Percentiles rank a stretch among this genome's conserved stretches.
phyloP scores from a whole-genome alignment of 2,888 invertebrate species.

The Coenonympha glycerion region DNA sequence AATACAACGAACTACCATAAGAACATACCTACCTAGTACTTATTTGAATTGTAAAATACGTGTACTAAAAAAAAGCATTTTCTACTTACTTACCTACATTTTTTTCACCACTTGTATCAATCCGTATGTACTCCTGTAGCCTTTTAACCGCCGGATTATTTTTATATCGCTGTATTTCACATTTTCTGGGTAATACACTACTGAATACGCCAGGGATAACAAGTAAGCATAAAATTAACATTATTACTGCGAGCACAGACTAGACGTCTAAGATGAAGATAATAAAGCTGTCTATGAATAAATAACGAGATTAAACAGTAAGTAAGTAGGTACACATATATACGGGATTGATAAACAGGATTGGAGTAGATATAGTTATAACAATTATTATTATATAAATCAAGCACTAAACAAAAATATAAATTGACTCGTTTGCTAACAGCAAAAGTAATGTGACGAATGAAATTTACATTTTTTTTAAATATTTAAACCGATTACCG shows the following conservation, averaged over 20 bases:
- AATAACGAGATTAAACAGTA: neutral
- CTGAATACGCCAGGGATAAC: neutral
- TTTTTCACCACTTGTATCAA: conserved; percentile 45
- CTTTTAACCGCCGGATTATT: conserved; percentile 39
- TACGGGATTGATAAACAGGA: too few species aligned
- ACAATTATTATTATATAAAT: too few species aligned
- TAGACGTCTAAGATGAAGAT: neutral
- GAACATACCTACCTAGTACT: too few species aligned
- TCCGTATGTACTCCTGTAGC: conserved; percentile 48
- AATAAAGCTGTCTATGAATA: neutral
- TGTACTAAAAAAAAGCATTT: neutral
- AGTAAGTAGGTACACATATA: too few species aligned
- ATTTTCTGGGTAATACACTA: conserved; percentile 22
- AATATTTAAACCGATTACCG: too few species aligned
- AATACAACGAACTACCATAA: too few species aligned
- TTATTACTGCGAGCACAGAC: neutral
- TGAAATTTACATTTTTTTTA: too few species aligned
- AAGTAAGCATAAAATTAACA: neutral
- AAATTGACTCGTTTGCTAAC: too few species aligned
- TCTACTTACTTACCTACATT: conserved; percentile 44
- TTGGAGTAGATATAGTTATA: too few species aligned
- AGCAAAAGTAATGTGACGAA: too few species aligned
- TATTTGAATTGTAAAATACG: too few species aligned
- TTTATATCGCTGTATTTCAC: conserved; percentile 23
- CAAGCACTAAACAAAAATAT: too few species aligned